Evolutionary conservation across 1,140 invertebrate species (phyloP).

Genomic region (Ceratina calcarata): DNA sequence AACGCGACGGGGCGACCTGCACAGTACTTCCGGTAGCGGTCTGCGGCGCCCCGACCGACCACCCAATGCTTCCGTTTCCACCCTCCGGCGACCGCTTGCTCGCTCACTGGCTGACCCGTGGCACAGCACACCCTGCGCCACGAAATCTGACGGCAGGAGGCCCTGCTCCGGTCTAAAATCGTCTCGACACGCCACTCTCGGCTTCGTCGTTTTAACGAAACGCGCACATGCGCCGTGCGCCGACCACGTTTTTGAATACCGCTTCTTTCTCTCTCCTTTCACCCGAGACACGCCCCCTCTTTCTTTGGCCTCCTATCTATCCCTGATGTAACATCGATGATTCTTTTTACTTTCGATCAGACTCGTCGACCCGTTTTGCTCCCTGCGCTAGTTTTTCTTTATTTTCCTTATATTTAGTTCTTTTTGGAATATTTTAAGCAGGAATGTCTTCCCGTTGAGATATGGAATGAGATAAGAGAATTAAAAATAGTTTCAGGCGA

Average conservation of each 20-base stretch:
- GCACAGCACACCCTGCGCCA: conserved; percentile 69
- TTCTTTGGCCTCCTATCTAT: conserved; percentile 13
- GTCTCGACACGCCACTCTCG: conserved; percentile 70
- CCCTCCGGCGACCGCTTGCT: conserved; percentile 44
- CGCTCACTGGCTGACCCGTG: conserved; percentile 52
- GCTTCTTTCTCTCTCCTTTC: conserved; percentile 37
- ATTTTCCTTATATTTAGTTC: too few relatives aligned
- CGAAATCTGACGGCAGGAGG: conserved; percentile 73
- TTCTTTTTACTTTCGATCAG: conserved; percentile 41
- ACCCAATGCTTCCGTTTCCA: conserved; percentile 7
- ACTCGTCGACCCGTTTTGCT: background rate
- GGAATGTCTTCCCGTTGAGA: too few relatives aligned
- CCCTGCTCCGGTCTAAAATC: conserved; percentile 78
- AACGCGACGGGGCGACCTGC: conserved; percentile 36
- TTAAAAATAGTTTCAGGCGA: too few relatives aligned
- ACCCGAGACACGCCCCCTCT: conserved; percentile 5
- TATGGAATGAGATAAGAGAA: too few relatives aligned
- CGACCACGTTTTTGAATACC: conserved; percentile 21
- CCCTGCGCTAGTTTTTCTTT: background rate
- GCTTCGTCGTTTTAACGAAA: conserved; percentile 72
- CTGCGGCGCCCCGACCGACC: conserved; percentile 35
- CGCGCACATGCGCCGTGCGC: conserved; percentile 67
- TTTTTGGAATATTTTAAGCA: too few relatives aligned
- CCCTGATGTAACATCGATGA: conserved; percentile 51
- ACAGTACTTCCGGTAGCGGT: conserved; percentile 37